Evolutionary conservation across 2,888 invertebrate species (phyloP).

Genomic region (Folsomia candida): DNA sequence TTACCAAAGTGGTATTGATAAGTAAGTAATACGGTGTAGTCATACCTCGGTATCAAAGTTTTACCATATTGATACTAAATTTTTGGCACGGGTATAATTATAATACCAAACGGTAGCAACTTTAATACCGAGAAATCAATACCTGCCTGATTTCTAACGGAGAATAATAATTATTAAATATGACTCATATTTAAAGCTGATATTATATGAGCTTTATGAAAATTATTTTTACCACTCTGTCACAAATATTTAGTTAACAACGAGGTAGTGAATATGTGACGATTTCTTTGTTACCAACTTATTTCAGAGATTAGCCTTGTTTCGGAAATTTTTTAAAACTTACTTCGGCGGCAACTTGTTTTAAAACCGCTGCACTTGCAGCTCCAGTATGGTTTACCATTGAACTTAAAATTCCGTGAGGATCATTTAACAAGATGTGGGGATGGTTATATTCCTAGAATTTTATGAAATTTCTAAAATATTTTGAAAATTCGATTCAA

Average conservation of each 20-base stretch:
- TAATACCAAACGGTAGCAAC: too few relatives aligned
- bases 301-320: not conserved
- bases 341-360: slow-evolving; percentile 62
- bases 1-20: too few relatives aligned
- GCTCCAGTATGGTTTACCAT: slow-evolving; percentile 71
- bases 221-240: too few relatives aligned
- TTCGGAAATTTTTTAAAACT: not conserved
- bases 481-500: not conserved
- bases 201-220: not conserved
- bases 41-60: too few relatives aligned
- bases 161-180: too few relatives aligned
- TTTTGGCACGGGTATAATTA: not conserved
- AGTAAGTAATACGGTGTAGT: too few relatives aligned
- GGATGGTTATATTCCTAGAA: slow-evolving; percentile 73
- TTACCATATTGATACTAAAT: too few relatives aligned
- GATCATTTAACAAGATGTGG: slow-evolving; percentile 63
- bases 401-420: slow-evolving; percentile 63
- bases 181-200: too few relatives aligned
- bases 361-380: slow-evolving; percentile 64
- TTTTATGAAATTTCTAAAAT: not conserved
- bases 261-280: not conserved
- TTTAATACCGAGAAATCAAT: too few relatives aligned
- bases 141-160: too few relatives aligned
- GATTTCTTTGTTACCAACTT: not conserved
- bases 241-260: too few relatives aligned